Evolutionary conservation across 2,113 vertebrate species (phyloP).

Genomic region (Leucosticte australis): DNA sequence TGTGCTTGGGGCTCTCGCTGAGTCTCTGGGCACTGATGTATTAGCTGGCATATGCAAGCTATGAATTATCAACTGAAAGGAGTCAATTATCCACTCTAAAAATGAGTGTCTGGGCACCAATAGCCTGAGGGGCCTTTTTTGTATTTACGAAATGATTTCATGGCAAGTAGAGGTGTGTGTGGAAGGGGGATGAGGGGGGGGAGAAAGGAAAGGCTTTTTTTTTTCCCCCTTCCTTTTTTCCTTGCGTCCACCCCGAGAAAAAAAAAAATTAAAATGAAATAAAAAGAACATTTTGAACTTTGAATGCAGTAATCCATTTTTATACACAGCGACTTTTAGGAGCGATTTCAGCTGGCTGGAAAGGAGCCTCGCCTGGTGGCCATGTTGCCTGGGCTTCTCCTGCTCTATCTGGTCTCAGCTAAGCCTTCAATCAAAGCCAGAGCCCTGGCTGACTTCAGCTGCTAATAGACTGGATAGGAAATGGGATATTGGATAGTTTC

Average conservation of each 20-base stretch:
- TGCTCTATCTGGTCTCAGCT: constrained; percentile 75
- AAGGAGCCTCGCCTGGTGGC: constrained; percentile 69
- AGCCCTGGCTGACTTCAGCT: constrained; percentile 80
- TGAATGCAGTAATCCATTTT: constrained; percentile 80
- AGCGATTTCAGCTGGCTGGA: constrained; percentile 69
- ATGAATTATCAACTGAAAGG: constrained; percentile 99
- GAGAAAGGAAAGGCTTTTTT: neutral
- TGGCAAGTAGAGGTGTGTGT: constrained; percentile 72
- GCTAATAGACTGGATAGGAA: constrained; percentile 85
- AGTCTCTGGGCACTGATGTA: constrained; percentile 89
- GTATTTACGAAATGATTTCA: constrained; percentile 92
- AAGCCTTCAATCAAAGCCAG: constrained; percentile 75
- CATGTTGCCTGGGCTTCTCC: constrained; percentile 70
- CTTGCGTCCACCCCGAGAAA: neutral
- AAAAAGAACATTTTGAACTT: constrained; percentile 67
- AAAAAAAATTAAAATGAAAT: neutral
- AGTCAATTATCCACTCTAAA: constrained; percentile 99
- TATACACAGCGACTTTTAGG: constrained; percentile 53
- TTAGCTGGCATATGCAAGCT: constrained; percentile 99
- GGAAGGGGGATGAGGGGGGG: constrained; percentile 28
- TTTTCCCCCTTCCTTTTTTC: neutral
- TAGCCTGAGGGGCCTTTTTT: constrained; percentile 91
- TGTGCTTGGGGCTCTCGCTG: constrained; percentile 78
- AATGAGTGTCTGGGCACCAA: constrained; percentile 90
- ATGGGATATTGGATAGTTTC: constrained; percentile 82